Percentiles rank a stretch among this genome's conserved stretches.
Evolutionary conservation across 2,113 vertebrate species (phyloP).

Genomic region (Brachyistius frenatus): DNA sequence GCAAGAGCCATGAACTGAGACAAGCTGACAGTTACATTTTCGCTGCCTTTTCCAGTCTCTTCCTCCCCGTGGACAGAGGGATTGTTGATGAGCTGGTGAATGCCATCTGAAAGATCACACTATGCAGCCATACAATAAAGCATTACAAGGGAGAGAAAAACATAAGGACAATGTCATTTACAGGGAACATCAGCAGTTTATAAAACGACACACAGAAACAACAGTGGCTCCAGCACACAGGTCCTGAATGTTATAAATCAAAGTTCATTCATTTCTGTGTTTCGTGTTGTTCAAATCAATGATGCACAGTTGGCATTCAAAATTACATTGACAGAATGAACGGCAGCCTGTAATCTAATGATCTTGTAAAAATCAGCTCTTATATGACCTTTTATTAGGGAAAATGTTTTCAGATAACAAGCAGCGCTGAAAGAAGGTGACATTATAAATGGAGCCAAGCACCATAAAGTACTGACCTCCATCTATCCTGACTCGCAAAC

Average conservation of each 20-base stretch:
- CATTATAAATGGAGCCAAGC: not conserved
- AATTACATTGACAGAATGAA: not conserved
- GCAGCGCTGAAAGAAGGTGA: not conserved
- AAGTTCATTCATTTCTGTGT: not conserved
- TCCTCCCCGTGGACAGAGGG: not conserved
- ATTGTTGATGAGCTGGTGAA: constrained; percentile 76
- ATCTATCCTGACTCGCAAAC: constrained; percentile 3
- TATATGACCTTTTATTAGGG: constrained; percentile 6
- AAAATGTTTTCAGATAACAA: not conserved
- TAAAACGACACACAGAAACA: not conserved
- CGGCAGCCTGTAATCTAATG: not conserved
- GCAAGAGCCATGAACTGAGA: constrained; percentile 74
- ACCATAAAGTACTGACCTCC: not conserved
- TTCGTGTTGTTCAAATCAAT: not conserved
- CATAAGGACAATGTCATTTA: not conserved
- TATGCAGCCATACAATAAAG: constrained; percentile 10
- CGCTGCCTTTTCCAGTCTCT: not conserved
- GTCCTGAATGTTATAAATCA: not conserved
- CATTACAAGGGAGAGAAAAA: not conserved
- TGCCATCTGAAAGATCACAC: constrained; percentile 65
- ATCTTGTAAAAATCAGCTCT: not conserved
- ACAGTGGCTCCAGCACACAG: too few species aligned
- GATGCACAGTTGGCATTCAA: not conserved
- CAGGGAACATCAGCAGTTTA: too few species aligned
- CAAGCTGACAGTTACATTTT: constrained; percentile 17